Conservation (phyloP, 2,888 invertebrate genomes). For the Diploptera punctata region DNA sequence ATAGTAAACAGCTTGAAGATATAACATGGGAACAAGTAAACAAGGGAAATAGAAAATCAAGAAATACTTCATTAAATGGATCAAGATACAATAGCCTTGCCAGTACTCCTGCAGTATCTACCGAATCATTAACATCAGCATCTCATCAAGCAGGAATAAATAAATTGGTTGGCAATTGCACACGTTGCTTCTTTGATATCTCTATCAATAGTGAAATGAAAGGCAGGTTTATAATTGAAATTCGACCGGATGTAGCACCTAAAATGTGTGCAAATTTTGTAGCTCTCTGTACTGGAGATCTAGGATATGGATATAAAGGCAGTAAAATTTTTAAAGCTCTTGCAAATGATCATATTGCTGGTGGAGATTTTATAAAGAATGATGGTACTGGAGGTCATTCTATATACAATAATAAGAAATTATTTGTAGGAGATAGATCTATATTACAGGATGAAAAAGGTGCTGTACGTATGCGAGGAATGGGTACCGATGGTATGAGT, state of each 20-base stretch:
- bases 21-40: no score
- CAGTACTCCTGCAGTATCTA: neutral
- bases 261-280: slow-evolving; percentile 28
- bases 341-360: neutral
- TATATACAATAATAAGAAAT: slow-evolving; percentile 13
- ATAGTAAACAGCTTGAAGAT: no score
- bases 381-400: slow-evolving; percentile 24
- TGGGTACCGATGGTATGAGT: slow-evolving; percentile 22
- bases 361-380: slow-evolving; percentile 21
- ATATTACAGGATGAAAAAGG: neutral
- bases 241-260: slow-evolving; percentile 20
- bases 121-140: neutral
- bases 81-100: neutral
- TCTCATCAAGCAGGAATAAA: no score
- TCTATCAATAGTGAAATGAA: neutral
- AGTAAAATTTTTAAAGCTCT: slow-evolving; percentile 18
- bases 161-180: neutral
- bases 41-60: neutral
- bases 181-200: slow-evolving; percentile 19
- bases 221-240: neutral
- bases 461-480: slow-evolving; percentile 17
- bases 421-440: slow-evolving; percentile 1
- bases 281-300: slow-evolving; percentile 16
- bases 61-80: neutral
- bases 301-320: slow-evolving; percentile 22